Evolutionary conservation across 2,888 invertebrate genomes (phyloP).

Genomic region (Plebejus melissa): DNA sequence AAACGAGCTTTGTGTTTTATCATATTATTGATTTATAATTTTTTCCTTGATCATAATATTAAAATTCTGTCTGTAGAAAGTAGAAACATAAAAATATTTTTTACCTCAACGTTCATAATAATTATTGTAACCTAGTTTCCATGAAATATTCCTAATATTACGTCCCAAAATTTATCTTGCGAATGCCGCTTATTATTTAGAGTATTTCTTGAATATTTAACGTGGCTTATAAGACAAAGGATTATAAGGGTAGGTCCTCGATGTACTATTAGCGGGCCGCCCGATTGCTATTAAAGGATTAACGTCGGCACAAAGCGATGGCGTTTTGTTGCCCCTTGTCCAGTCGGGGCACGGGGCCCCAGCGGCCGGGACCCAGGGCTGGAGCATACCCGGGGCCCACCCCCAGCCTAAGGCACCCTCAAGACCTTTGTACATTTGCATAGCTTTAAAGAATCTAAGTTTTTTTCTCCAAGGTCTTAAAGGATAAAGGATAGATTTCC

Average conservation of each 20-base stretch:
- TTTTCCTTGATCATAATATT: too few species aligned
- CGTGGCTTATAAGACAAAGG: conserved; percentile 41
- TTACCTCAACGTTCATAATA: too few species aligned
- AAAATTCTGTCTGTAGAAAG: too few species aligned
- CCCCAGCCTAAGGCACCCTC: conserved; percentile 50
- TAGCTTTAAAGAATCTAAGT: conserved; percentile 68
- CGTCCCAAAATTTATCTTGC: not conserved
- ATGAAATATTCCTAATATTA: conserved; percentile 1
- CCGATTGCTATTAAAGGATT: conserved; percentile 76
- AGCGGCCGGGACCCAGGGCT: conserved; percentile 36
- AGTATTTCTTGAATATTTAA: conserved; percentile 38
- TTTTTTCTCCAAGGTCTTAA: conserved; percentile 69
- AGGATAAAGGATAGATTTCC: conserved; percentile 56
- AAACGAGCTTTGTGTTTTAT: too few species aligned
- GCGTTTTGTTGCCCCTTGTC: conserved; percentile 74
- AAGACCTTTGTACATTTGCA: conserved; percentile 76
- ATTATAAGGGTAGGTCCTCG: conserved; percentile 34
- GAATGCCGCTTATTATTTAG: conserved; percentile 1
- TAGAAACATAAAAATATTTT: too few species aligned
- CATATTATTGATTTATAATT: too few species aligned
- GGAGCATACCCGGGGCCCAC: conserved; percentile 30
- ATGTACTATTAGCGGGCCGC: conserved; percentile 43
- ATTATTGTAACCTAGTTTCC: not conserved
- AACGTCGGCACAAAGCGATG: conserved; percentile 68
- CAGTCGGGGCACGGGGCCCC: conserved; percentile 43